phyloP scores from a whole-genome alignment of 1,140 invertebrate genomes.

The Vollenhovia emeryi region DNA sequence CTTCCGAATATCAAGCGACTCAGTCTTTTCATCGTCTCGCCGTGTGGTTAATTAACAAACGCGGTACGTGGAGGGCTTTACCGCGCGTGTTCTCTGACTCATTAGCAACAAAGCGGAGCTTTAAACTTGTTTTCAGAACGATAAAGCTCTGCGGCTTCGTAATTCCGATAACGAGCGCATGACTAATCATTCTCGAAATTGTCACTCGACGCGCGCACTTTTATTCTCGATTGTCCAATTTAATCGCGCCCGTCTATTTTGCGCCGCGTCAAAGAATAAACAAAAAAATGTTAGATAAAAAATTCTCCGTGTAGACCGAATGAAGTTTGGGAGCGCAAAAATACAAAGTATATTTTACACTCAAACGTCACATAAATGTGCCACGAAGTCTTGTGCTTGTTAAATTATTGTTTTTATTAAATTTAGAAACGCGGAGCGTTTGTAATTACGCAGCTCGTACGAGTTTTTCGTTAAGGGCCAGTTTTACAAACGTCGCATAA shows the following conservation, averaged over 20 bases:
- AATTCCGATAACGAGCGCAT: constrained; percentile 29
- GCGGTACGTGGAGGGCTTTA: neutral
- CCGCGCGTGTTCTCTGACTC: constrained; percentile 12
- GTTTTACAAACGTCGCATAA: neutral
- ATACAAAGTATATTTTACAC: neutral
- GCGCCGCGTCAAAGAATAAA: neutral
- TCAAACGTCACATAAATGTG: neutral
- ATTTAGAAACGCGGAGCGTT: neutral
- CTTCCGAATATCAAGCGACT: constrained; percentile 6
- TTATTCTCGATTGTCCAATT: constrained; percentile 20
- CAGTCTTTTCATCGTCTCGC: neutral
- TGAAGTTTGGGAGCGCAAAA: neutral
- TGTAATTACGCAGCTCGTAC: neutral
- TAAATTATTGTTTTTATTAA: neutral
- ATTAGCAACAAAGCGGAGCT: constrained; percentile 32
- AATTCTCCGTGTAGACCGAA: neutral
- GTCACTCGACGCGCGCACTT: neutral
- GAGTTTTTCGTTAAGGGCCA: neutral
- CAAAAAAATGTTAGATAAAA: neutral
- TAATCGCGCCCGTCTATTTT: neutral
- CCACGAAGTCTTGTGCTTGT: neutral
- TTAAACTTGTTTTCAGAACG: constrained; percentile 35
- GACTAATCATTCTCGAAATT: constrained; percentile 46
- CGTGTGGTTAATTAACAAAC: constrained; percentile 33
- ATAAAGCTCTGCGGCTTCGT: constrained; percentile 17